A percentile compares a stretch with the other conserved stretches of the same genome.
Evolutionary conservation across 2,113 vertebrate genomes (phyloP).

Genomic region (Eonycteris spelaea): DNA sequence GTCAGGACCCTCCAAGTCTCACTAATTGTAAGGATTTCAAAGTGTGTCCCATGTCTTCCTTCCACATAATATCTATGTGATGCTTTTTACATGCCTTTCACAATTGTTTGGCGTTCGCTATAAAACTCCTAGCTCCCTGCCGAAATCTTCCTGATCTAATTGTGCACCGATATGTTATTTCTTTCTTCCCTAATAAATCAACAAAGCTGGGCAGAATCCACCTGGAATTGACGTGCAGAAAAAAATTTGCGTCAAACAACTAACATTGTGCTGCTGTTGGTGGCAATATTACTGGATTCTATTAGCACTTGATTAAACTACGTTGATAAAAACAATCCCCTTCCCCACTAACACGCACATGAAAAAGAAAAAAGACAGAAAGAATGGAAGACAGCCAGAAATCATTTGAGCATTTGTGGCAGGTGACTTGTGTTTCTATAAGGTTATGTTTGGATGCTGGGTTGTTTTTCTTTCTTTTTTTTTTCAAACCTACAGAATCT

Average conservation of each 20-base stretch:
- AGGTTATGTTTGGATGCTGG: not conserved
- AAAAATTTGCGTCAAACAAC: slow-evolving; percentile 56
- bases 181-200: slow-evolving; percentile 51
- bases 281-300: slow-evolving; percentile 1
- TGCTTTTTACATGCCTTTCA: not conserved
- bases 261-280: slow-evolving; percentile 51
- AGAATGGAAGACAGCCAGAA: slow-evolving; percentile 34
- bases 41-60: not conserved
- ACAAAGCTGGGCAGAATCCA: slow-evolving; percentile 64
- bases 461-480: not conserved
- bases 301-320: slow-evolving; percentile 70
- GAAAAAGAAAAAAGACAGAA: not conserved
- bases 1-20: not conserved
- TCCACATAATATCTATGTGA: not conserved
- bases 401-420: not conserved
- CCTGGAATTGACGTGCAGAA: slow-evolving; percentile 53
- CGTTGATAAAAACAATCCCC: not conserved
- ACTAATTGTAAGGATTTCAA: not conserved
- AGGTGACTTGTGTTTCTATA: slow-evolving; percentile 15
- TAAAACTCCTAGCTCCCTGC: slow-evolving; percentile 11
- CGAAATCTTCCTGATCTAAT: slow-evolving; percentile 61
- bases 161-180: slow-evolving; percentile 28
- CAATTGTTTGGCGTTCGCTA: not conserved
- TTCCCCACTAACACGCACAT: not conserved
- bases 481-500: slow-evolving; percentile 44